Evolutionary conservation across 2,888 invertebrate species (phyloP).

Genomic region (Caenorhabditis becei): DNA sequence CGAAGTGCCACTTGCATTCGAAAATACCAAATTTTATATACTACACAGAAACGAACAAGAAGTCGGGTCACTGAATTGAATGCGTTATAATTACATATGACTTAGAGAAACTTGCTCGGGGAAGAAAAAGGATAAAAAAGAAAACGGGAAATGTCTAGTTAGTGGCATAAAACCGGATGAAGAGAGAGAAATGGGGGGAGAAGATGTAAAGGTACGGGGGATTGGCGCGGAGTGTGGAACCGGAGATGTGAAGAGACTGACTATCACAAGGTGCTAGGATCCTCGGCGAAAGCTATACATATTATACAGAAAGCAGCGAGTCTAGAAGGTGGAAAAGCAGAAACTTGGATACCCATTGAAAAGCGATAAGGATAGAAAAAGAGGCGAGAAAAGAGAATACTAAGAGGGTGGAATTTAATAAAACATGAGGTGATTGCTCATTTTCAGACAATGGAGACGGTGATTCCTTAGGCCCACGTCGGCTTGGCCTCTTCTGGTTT

Average conservation of each 20-base stretch:
- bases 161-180: conserved; percentile 18
- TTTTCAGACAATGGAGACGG: conserved; percentile 28
- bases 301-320: conserved; percentile 31
- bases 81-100: conserved; percentile 20
- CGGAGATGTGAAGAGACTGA: conserved; percentile 26
- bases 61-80: background rate
- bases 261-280: conserved; percentile 28
- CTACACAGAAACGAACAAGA: background rate
- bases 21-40: background rate
- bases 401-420: background rate
- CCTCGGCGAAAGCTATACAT: conserved; percentile 37
- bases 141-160: conserved; percentile 2
- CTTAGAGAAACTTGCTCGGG: conserved; percentile 8
- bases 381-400: background rate
- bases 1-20: no score
- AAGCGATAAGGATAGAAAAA: background rate
- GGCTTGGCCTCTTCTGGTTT: conserved; percentile 60
- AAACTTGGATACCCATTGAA: background rate
- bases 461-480: conserved; percentile 33
- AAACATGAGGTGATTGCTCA: conserved; percentile 50
- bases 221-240: conserved; percentile 1
- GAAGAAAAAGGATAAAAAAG: background rate
- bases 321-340: background rate
- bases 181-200: background rate
- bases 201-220: background rate